Evolutionary conservation across 2,113 vertebrate species (phyloP).

Genomic region (Loxodonta africana): DNA sequence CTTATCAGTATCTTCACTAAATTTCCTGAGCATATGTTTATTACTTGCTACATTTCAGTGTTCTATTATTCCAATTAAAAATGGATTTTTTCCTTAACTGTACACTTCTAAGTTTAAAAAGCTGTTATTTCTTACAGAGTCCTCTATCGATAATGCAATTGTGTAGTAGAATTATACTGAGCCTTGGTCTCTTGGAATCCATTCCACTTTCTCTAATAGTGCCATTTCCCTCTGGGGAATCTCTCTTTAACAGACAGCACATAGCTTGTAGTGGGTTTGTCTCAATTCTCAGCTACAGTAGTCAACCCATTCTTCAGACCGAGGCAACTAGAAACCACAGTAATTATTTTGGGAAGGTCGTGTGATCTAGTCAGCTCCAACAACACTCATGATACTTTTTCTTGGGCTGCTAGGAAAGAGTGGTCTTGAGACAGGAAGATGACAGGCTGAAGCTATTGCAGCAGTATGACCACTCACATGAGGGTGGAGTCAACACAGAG

Average conservation of each 20-base stretch:
- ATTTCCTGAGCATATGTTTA: slow-evolving; percentile 43
- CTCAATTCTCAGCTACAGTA: not conserved
- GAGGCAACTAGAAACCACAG: not conserved
- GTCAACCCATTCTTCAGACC: not conserved
- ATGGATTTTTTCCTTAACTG: not conserved
- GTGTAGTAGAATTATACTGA: not conserved
- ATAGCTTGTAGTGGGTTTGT: not conserved
- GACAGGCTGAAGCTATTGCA: not conserved
- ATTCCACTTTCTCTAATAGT: not conserved
- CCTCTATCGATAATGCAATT: not conserved
- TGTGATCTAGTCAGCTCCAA: not conserved
- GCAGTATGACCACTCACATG: not conserved
- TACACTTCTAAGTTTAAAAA: slow-evolving; percentile 26
- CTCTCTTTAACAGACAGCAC: not conserved
- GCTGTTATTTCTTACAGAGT: not conserved
- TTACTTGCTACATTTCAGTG: not conserved
- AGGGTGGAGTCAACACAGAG: not conserved
- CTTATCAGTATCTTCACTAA: slow-evolving; percentile 14
- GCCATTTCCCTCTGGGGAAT: not conserved
- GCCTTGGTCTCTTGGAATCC: not conserved
- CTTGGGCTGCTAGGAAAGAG: not conserved
- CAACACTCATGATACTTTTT: not conserved
- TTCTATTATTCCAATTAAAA: slow-evolving; percentile 42
- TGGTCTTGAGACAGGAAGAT: not conserved
- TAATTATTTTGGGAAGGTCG: not conserved